These are phyloP conservation scores for Clostera curtula DNA, from an alignment of 2,888 invertebrate species.

Conservation along the genomic window DNA sequence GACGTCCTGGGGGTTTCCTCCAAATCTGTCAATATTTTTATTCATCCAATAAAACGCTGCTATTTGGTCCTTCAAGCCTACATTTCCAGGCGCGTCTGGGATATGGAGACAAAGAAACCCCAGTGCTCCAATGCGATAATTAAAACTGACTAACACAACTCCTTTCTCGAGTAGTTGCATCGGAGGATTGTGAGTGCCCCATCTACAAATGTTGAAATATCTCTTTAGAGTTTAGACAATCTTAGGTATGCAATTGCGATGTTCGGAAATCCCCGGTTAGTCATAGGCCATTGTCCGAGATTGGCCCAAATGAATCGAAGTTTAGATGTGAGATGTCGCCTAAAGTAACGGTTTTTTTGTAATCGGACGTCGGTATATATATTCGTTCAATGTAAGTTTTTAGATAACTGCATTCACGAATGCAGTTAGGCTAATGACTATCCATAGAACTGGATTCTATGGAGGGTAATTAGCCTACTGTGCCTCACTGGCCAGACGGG, in stretches of 20 bases:
- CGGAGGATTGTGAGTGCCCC: conserved; percentile 47
- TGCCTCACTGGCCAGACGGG: too few relatives aligned
- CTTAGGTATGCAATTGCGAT: not conserved
- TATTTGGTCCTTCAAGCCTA: conserved; percentile 60
- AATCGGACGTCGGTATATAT: too few relatives aligned
- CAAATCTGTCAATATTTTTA: conserved; percentile 52
- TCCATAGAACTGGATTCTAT: too few relatives aligned
- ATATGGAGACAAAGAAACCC: conserved; percentile 59
- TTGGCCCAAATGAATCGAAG: not conserved
- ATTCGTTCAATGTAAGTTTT: too few relatives aligned
- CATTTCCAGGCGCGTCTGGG: conserved; percentile 48
- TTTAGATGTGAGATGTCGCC: not conserved
- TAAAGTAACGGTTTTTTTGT: too few relatives aligned
- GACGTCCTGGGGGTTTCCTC: conserved; percentile 49
- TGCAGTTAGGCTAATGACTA: too few relatives aligned
- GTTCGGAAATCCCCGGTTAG: conserved; percentile 3
- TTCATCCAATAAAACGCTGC: conserved; percentile 61
- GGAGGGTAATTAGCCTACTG: too few relatives aligned
- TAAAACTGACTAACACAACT: conserved; percentile 51
- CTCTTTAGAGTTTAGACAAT: not conserved
- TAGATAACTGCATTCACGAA: too few relatives aligned
- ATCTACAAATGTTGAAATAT: conserved; percentile 32
- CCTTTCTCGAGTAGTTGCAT: conserved; percentile 32
- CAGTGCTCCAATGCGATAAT: conserved; percentile 54
- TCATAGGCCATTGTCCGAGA: conserved; percentile 1